Evolutionary conservation across 2,888 invertebrate genomes (phyloP), one percentile per base, ranked within the genome.

Genomic region (Brachyptera putata): DNA sequence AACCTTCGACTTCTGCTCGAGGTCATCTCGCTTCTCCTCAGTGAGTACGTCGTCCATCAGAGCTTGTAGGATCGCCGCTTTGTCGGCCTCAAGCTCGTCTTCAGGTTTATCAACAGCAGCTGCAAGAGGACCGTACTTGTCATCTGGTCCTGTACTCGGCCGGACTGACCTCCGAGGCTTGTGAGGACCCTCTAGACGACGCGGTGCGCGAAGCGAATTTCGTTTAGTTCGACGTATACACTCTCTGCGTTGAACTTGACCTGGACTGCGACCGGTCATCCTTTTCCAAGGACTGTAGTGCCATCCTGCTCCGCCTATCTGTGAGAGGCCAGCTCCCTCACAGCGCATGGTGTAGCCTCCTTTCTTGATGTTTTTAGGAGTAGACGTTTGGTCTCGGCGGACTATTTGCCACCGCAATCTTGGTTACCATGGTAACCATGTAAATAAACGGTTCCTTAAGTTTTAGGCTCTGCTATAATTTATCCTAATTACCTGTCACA

Each of bases 341-440:
- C 43, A 37, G n/a, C 63, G 61, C 13, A 36, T 26, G 18, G 41
- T 53, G 41, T 63, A 61, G 22, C 37, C 34, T 2, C 48, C 61
- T 16, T 46, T 58, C 21, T 55, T 41, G 7, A n/a, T n/a, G n/a
- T n/a, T n/a, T n/a, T n/a, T n/a, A n/a, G n/a, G n/a, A n/a, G n/a
- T n/a, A n/a, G n/a, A n/a, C n/a, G n/a, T n/a, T n/a, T n/a, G n/a
- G n/a, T n/a, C n/a, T n/a, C n/a, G n/a, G n/a, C n/a, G n/a, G n/a
- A n/a, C n/a, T n/a, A n/a, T n/a, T n/a, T n/a, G n/a, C n/a, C n/a
- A n/a, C n/a, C n/a, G n/a, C n/a, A n/a, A n/a, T n/a, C n/a, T n/a
- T n/a, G n/a, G n/a, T n/a, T n/a, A n/a, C n/a, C n/a, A n/a, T n/a
- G n/a, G n/a, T n/a, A n/a, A n/a, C n/a, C n/a, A n/a, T n/a, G n/a